Evolutionary conservation across 64 coral and sea anemone genomes (phyloP), one percentile per base, ranked within the genome.

Genomic region (Cladopsammia gracilis): DNA sequence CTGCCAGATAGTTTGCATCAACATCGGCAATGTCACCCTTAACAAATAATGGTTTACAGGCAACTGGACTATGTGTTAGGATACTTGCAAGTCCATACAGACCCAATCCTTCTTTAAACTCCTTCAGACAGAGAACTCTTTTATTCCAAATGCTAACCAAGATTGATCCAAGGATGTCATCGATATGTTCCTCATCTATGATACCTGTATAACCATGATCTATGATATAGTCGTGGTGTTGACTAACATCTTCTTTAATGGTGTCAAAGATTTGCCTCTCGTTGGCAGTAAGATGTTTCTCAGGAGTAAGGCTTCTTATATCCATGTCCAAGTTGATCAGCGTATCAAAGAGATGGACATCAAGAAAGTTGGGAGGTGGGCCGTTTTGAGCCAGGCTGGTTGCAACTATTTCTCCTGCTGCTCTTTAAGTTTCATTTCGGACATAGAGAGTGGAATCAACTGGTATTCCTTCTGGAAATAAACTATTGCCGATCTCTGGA

Each of bases 1-100:
- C 70, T 14, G 66, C 50, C 51, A 95, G 42, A 47, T 95, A 95
- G 62, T 90, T 95, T 15, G 79, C 72, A 95, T 91, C 89, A 68
- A 91, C 77, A 43, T 25, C 25, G 0, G 43, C 23, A 25, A 77
- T 7, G 20, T 77, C 43, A 10, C 93, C 87, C 56, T 76, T 90
- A 5, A 90, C 70, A 58, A 95, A 95, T 10, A 94, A 46, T 15
- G 75, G 20, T 60, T 57, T 94, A 20, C 92, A 88, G 8, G 75
- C 74, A 26, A 88, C 67, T 19, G 76, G 92, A 7, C 64, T 76
- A 2, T 51, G 53, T 86, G 82, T 69, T 86, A 87, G 49, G 15
- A 93, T 58, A 47, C 86, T 48, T 47, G 59, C 71, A 48, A 84
- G 79, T 62, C 54, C 69, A 92, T 82, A 92, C 16, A 62, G 20